Evolutionary conservation across 2,113 vertebrate genomes (phyloP), one percentile per base, ranked within the genome.

Genomic region (Xenopus laevis): DNA sequence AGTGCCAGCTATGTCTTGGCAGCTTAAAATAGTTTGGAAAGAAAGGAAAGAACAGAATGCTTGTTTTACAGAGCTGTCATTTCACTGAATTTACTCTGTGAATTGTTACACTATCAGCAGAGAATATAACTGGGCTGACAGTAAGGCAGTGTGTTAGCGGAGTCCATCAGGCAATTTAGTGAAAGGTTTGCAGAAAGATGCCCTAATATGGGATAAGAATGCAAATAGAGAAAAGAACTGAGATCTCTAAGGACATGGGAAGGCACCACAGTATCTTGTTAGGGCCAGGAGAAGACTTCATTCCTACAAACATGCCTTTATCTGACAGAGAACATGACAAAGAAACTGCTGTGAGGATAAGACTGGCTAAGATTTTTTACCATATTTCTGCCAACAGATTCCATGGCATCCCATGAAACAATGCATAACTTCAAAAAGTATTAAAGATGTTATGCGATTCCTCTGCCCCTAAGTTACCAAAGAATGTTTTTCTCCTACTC

Each of bases 161-260:
- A 75, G 65, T 69, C 30, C 73, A 69, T 62, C 57, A 75, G 65
- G 67, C 62, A 57, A 77, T 70, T 61, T 68, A 74, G 65, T 77
- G 66, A 70, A 77, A 70, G 66, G 74, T 64, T 77, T 70, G 47
- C 53, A 1, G 55, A 30, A 64, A 64, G 74, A 77, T 70, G 66
- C 57, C 74, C 74, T 70, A 77, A 77, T 77, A 77, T 57, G 74
- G 74, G 47, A 77, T 62, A 77, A 77, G 74, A 77, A 77, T 77
- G 74, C 60, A 70, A 77, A 77, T 57, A 18, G n/a, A 57, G 46
- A 69, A 59, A n/a, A 69, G 73, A n/a, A 44, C 23, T 20, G 23
- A 10, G 17, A 69, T 60, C 47, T 8, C 30, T 17, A 46, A 70
- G 59, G 60, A 57, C 66, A 44, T 13, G 52, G 66, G 9, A 40